Base-by-base conservation (phyloP, 2,113 vertebrate genomes). In the Elephantulus edwardii region DNA sequence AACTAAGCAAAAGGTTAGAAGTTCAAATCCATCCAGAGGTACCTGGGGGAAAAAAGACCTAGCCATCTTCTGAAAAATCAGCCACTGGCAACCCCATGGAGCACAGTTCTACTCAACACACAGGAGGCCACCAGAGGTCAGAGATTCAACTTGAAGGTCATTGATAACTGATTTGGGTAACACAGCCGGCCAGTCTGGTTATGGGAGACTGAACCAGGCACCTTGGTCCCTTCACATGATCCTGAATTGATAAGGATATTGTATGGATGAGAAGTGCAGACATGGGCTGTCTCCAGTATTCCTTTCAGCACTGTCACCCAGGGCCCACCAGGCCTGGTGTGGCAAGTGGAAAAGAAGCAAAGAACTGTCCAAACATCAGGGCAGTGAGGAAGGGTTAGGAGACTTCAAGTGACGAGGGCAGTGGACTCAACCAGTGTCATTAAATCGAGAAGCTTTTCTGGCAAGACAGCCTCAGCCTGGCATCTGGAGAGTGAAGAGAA, bases 271-370 rank as follows among this genome's bases (percentile, higher is more conserved):
- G 33, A 46, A n/a, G 58, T 26, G 28, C 11, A n/a, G 86, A 13
- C 30, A 8, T 4, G 10, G 28, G 33, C 91, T 9, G 12, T 28
- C 70, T 14, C 19, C 3, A 30, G n/a, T 30, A 12, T 74, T 58
- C 22, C 33, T 20, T 24, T 42, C 60, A n/a, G 48, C n/a, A n/a
- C n/a, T n/a, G n/a, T 76, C n/a, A 16, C 1, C 1, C 0, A 0
- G 62, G 35, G 13, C 8, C 46, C 20, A 22, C 66, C 22, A 20
- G 26, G 9, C 8, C 19, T 9, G 28, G 68, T 19, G 1, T 52
- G n/a, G 52, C 14, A 4, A 14, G 54, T 42, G 35, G 50, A 83
- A 58, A 26, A 77, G 17, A 38, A 44, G 3, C 30, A 56, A 22
- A 38, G 20, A 12, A 6, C 46, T 8, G 50, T 33, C 60, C n/a